Conservation (phyloP, 2,888 invertebrate genomes). For the Phortica okadai region DNA sequence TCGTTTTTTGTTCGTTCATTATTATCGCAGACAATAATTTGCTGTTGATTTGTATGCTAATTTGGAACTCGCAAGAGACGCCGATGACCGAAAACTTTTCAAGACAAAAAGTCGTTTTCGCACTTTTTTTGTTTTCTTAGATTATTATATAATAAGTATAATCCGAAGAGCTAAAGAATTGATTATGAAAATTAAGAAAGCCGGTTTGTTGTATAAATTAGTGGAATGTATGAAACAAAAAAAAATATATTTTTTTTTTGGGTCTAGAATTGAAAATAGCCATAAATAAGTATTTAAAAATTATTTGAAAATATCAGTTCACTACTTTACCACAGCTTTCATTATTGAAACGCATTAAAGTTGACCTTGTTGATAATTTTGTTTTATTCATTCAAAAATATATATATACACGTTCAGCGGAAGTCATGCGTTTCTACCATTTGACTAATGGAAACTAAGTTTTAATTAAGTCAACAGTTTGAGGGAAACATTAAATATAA, state of each 20-base stretch:
- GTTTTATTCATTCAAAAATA: conserved; percentile 8
- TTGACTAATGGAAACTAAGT: conserved; percentile 6
- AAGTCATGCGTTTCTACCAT: neutral
- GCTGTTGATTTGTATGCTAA: conserved; percentile 40
- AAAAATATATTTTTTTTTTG: too few species aligned
- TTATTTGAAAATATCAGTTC: neutral
- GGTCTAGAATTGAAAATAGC: too few species aligned
- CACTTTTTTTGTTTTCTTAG: conserved; percentile 52
- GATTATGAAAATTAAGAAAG: conserved; percentile 29
- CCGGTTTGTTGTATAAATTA: conserved; percentile 62
- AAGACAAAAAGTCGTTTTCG: conserved; percentile 44
- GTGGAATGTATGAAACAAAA: neutral
- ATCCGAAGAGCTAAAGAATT: conserved; percentile 6
- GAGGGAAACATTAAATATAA: neutral
- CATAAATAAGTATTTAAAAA: neutral
- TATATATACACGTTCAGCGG: conserved; percentile 14
- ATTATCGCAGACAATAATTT: conserved; percentile 47
- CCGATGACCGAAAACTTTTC: neutral
- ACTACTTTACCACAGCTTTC: neutral
- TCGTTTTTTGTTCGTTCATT: conserved; percentile 34
- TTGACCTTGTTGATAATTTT: conserved; percentile 18
- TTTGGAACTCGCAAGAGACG: neutral
- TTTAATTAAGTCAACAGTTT: conserved; percentile 12
- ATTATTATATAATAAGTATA: conserved; percentile 59
- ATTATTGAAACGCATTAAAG: conserved; percentile 18